These are phyloP conservation scores for Pheosia tremula DNA, from an alignment of 2,888 invertebrate genomes.

Conservation along the genomic window DNA sequence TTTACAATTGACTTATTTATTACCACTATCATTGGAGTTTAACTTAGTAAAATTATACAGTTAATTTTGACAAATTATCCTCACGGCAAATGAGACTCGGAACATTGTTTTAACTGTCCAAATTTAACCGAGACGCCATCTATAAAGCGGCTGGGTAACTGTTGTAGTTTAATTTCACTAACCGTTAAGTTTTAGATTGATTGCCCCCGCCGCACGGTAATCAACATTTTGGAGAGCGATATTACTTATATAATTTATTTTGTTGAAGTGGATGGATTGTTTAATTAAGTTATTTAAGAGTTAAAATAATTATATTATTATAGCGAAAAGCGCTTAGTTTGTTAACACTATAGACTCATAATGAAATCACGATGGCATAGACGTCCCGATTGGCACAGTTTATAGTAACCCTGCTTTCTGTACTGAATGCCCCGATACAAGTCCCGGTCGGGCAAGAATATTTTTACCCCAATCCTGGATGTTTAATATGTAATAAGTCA, in stretches of 20 bases:
- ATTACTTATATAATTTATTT: constrained; percentile 3
- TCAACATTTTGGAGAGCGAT: not conserved
- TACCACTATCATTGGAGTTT: not conserved
- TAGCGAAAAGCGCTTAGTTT: no score
- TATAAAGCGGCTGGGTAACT: constrained; percentile 30
- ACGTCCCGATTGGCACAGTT: no score
- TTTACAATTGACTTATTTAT: no score
- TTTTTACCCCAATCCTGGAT: no score
- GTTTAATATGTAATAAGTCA: no score
- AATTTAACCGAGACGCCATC: constrained; percentile 37
- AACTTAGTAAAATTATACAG: constrained; percentile 19
- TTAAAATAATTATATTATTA: not conserved
- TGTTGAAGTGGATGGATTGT: not conserved
- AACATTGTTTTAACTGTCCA: constrained; percentile 38
- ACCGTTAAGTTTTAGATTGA: constrained; percentile 41
- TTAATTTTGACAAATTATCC: constrained; percentile 40
- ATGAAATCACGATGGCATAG: no score
- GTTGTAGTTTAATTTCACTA: constrained; percentile 40
- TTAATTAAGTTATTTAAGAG: not conserved
- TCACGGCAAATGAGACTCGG: constrained; percentile 34
- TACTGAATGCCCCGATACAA: no score
- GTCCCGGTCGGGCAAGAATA: no score
- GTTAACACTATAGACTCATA: no score
- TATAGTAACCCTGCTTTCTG: no score
- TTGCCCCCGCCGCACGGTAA: constrained; percentile 13